These are phyloP conservation scores for Lepidurus packardi DNA, from an alignment of 1,140 invertebrate genomes.

Conservation along the genomic window DNA sequence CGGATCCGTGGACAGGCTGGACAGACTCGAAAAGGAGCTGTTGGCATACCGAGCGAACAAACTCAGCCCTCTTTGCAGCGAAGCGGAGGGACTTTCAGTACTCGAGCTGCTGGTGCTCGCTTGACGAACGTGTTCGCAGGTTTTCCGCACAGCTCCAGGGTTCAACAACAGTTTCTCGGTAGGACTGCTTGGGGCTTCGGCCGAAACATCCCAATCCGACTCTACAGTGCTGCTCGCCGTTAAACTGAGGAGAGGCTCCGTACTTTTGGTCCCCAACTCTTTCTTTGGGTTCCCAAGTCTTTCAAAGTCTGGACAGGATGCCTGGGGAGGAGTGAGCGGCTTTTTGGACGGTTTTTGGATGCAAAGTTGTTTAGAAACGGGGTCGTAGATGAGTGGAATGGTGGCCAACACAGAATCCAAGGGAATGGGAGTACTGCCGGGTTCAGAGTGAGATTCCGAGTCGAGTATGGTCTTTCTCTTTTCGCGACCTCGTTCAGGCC, in stretches of 20 bases:
- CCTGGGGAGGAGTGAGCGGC: background rate
- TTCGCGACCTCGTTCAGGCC: conserved; percentile 41
- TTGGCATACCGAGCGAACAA: background rate
- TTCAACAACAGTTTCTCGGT: background rate
- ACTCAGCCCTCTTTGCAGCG: background rate
- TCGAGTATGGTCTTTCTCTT: conserved; percentile 35
- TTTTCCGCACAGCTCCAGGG: conserved; percentile 34
- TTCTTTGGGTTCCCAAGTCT: too few relatives aligned
- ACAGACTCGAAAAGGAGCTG: conserved; percentile 38
- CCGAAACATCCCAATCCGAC: too few relatives aligned
- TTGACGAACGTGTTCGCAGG: conserved; percentile 34
- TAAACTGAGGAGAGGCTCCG: too few relatives aligned
- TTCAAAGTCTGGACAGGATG: too few relatives aligned
- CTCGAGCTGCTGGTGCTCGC: conserved; percentile 41
- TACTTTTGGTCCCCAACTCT: too few relatives aligned
- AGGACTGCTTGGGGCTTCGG: background rate
- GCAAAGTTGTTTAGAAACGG: conserved; percentile 44
- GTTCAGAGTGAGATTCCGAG: conserved; percentile 37
- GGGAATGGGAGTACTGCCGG: conserved; percentile 36
- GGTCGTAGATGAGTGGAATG: conserved; percentile 44
- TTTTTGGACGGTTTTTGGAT: conserved; percentile 38
- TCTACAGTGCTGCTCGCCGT: too few relatives aligned
- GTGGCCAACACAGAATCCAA: conserved; percentile 40
- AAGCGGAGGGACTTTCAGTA: conserved; percentile 41
- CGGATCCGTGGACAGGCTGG: conserved; percentile 38